phyloP scores from a whole-genome alignment of 2,113 vertebrate genomes.

The Tragelaphus buxtoni region DNA sequence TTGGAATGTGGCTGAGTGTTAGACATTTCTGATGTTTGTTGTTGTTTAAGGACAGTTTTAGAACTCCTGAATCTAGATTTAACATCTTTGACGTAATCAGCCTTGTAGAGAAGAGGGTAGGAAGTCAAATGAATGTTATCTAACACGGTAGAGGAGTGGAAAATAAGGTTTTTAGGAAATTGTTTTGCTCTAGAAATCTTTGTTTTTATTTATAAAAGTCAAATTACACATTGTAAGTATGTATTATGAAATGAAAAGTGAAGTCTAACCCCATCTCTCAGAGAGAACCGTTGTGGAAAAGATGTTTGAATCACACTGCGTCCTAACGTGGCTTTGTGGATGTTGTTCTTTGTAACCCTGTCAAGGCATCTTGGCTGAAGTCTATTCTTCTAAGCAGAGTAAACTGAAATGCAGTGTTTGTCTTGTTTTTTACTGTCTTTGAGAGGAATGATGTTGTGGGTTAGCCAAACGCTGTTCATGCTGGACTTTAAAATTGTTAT shows the following conservation, averaged over 20 bases:
- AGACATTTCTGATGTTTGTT: background rate
- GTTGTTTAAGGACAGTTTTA: background rate
- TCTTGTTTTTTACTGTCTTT: background rate
- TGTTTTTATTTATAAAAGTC: slow-evolving; percentile 13
- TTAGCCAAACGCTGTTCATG: background rate
- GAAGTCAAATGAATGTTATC: background rate
- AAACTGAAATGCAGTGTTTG: background rate
- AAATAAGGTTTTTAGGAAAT: background rate
- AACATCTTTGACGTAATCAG: background rate
- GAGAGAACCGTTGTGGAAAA: background rate
- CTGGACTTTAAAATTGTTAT: background rate
- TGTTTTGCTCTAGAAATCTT: background rate
- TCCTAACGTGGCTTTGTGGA: background rate
- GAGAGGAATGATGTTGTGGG: background rate
- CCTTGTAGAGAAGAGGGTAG: background rate
- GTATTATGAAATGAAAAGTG: background rate
- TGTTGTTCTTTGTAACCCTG: background rate
- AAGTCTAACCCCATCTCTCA: background rate
- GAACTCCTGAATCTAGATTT: background rate
- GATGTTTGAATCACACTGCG: background rate
- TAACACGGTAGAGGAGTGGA: background rate
- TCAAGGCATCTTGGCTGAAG: background rate
- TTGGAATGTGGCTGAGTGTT: background rate
- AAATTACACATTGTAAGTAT: background rate
- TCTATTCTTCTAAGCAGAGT: background rate